Evolutionary conservation across 2,888 invertebrate genomes (phyloP).

Genomic region (Cosmorhoe ocellata): DNA sequence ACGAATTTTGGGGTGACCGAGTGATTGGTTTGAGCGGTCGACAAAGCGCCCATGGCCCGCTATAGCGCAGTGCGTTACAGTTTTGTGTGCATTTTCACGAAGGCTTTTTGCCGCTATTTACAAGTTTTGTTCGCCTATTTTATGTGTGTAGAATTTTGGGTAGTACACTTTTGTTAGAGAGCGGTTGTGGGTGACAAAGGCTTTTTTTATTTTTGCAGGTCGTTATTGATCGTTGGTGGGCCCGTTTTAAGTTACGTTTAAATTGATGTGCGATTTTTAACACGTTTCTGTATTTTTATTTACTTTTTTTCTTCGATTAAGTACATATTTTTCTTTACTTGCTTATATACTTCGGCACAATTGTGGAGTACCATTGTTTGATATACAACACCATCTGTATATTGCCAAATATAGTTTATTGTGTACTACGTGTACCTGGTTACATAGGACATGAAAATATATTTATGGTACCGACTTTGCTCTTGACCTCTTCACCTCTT

Average conservation of each 20-base stretch:
- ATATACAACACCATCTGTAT: no score
- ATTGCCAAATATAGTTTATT: no score
- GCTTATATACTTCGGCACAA: no score
- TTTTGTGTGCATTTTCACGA: constrained; percentile 19
- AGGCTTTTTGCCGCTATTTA: constrained; percentile 16
- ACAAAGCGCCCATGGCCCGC: constrained; percentile 16
- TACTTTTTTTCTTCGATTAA: no score
- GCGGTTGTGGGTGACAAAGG: constrained; percentile 8
- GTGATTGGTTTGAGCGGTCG: constrained; percentile 8
- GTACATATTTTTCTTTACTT: no score
- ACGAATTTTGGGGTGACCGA: constrained; percentile 17
- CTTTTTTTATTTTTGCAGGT: neutral
- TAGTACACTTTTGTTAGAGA: constrained; percentile 4
- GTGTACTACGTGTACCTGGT: no score
- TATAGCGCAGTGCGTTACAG: constrained; percentile 22
- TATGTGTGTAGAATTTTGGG: constrained; percentile 12
- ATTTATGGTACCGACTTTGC: no score
- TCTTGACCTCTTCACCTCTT: no score
- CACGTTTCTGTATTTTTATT: no score
- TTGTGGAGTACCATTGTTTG: no score
- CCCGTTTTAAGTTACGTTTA: neutral
- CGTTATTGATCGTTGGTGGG: neutral
- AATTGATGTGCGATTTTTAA: neutral
- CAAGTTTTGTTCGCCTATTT: constrained; percentile 8
- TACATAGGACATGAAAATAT: no score